Percentiles rank a stretch among this genome's conserved stretches.
These are phyloP conservation scores for Sapayoa aenigma DNA, from an alignment of 2,113 vertebrate genomes.

Conservation along the genomic window DNA sequence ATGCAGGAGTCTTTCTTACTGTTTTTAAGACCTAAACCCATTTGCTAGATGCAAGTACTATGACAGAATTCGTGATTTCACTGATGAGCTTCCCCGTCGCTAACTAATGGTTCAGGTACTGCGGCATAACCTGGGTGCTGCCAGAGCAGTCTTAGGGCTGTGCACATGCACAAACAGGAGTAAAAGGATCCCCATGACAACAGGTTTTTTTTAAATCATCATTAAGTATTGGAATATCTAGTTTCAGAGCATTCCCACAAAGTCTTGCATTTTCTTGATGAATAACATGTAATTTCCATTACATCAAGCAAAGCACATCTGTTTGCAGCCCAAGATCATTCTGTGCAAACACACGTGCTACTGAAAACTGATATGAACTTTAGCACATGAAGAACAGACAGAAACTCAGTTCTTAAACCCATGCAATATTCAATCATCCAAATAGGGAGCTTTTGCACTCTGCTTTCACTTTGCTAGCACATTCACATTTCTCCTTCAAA, in stretches of 20 bases:
- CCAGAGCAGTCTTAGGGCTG: background rate
- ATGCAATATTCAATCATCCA: background rate
- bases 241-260: background rate
- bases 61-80: background rate
- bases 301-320: background rate
- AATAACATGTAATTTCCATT: accelerated
- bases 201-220: background rate
- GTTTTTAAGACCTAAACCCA: background rate
- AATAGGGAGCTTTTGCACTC: background rate
- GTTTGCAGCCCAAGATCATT: background rate
- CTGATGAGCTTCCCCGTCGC: background rate
- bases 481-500: background rate
- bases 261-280: background rate
- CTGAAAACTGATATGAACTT: background rate
- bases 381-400: background rate
- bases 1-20: background rate
- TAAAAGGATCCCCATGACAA: background rate
- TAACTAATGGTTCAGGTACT: background rate
- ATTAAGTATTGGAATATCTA: background rate
- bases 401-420: background rate
- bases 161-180: background rate
- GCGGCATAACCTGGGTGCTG: background rate
- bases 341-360: background rate
- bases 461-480: background rate
- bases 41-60: accelerated